Evolutionary conservation across 2,113 vertebrate genomes (phyloP), one percentile per base, ranked within the genome.

Genomic region (Nerophis lumbriciformis): DNA sequence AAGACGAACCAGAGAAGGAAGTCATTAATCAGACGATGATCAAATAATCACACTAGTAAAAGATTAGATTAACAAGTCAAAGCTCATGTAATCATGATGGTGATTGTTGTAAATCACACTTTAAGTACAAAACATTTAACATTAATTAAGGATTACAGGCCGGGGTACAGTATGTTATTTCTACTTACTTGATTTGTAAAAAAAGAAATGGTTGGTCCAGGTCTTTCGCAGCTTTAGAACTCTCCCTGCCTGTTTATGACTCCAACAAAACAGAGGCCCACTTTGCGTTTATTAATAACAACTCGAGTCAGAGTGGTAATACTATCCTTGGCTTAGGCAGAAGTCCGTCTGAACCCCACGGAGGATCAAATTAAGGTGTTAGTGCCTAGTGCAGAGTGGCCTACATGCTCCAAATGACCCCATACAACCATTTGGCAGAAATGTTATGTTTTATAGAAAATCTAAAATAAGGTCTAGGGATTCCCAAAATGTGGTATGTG

Each of bases 271-370:
- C 81, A 81, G 58, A 75, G 54, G 53, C 48, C 61, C 65, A 81
- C 65, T 84, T 84, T 81, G 73, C 79, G 80, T 77, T 72, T 89
- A 90, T 88, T 83, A 87, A 89, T 90, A 90, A 81, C 80, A 61
- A 60, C 66, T 35, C n/a, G 53, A 68, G 60, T 75, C 72, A 59
- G 54, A 21, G 47, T 57, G 64, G 86, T 82, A 84, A 85, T 57
- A 75, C 74, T 73, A 87, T 85, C 77, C 77, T 48, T 59, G 53
- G 45, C 21, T 66, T 59, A 48, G 35, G 53, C 49, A 54, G 47
- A 71, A 71, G 60, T 71, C 73, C 65, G 52, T 57, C 53, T 59
- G 48, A 10, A 15, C 69, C 53, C 66, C 79, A 69, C 71, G 58
- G 59, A 65, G 61, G 66, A 54, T 49, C 66, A 48, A n/a, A 59